Conservation (phyloP, 2,797 vertebrate genomes). For the Eulemur rubriventer region DNA sequence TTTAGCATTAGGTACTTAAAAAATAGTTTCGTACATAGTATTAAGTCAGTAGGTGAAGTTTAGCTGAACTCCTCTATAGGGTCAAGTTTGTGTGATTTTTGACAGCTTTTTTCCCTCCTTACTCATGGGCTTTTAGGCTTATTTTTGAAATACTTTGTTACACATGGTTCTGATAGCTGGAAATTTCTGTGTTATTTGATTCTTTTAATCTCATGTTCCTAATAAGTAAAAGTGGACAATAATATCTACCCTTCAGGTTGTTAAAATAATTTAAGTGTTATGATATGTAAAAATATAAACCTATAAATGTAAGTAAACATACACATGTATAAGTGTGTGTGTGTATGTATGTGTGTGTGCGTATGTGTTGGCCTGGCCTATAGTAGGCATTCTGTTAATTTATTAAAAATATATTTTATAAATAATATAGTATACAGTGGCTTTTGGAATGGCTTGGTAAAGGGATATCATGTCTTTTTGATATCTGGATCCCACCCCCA, state of each 20-base stretch:
- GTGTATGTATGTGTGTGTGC: not conserved
- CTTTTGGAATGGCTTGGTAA: not conserved
- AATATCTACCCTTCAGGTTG: not conserved
- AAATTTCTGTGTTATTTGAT: not conserved
- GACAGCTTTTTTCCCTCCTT: not conserved
- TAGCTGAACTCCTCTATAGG: not conserved
- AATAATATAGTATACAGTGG: not conserved
- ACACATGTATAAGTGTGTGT: accelerated
- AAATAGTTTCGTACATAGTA: not conserved
- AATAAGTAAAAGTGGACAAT: not conserved
- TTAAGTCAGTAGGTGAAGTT: not conserved
- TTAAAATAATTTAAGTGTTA: not conserved
- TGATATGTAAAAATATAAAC: not conserved
- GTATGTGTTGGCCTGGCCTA: not conserved
- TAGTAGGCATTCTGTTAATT: not conserved
- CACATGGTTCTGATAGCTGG: not conserved
- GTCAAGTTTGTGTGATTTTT: not conserved
- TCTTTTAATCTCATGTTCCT: conserved; percentile 19
- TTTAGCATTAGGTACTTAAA: not conserved
- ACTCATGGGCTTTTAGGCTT: not conserved
- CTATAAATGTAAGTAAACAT: not conserved
- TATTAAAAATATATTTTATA: not conserved
- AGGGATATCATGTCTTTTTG: not conserved
- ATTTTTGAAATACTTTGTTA: conserved; percentile 30
- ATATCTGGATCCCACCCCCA: not conserved